Base-by-base conservation (phyloP, 2,888 invertebrate species). In the Drosophila mercatorum region DNA sequence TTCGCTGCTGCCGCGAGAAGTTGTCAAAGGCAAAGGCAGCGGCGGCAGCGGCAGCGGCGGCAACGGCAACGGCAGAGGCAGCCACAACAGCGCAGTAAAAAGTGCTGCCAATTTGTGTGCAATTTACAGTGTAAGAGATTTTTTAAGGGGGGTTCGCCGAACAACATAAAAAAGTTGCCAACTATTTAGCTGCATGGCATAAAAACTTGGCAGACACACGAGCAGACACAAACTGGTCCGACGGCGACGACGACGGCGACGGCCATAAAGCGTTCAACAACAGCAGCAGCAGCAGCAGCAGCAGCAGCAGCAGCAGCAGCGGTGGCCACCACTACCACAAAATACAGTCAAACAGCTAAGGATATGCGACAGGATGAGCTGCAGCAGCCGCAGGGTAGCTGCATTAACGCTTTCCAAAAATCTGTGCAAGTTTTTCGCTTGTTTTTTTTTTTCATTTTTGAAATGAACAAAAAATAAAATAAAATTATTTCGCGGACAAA, bases 191-290 rank as follows among this genome's bases (percentile, higher is more conserved):
- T 80, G 78, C 77, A 68, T 69, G 62, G 80, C 74, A 74, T 69
- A 70, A 71, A 82, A 85, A 90, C 78, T 89, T 85, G 78, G 81
- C 82, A 91, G 90, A 91, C 89, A 89, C 74, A 80, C 79, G 81
- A 85, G 72, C 78, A 82, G 76, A 86, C 88, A 46, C 83, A 67
- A 77, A 85, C 79, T 71, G 83, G 65, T 65, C 51, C 60, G 41
- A 73, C 79, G 64, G 65, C 74, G 65, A 62, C 79, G 64, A 63
- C 74, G 65, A 62, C 62, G 49, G 63, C 75, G 65, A 62, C 63
- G 46, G 22, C 74, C 68, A 88, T 83, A 83, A 83, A 83, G 82
- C 88, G 83, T 79, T 83, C 88, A 80, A 72, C 71, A 67, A 71
- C 67, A 72, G 68, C 66, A 59, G 22, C 17, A 17, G 38, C 22